Evolutionary conservation across 2,888 invertebrate species (phyloP).

Genomic region (Synanthedon myopaeformis): DNA sequence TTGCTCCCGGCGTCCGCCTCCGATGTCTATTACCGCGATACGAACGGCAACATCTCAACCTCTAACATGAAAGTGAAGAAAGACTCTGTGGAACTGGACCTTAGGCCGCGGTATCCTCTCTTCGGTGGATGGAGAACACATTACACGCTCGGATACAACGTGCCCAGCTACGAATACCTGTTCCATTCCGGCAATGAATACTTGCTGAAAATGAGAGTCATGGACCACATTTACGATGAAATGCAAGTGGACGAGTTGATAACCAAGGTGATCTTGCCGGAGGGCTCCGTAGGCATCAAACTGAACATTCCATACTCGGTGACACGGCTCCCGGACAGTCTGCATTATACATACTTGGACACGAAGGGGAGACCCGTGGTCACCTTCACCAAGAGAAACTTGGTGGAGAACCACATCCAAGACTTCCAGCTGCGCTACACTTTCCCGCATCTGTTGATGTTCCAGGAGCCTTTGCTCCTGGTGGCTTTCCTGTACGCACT

Average conservation of each 20-base stretch:
- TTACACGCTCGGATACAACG: conserved; percentile 96
- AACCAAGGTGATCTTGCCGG: conserved; percentile 93
- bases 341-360: conserved; percentile 95
- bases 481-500: conserved; percentile 89
- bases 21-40: conserved; percentile 96
- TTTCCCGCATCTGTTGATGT: conserved; percentile 86
- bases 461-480: conserved; percentile 93
- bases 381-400: conserved; percentile 81
- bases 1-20: conserved; percentile 87
- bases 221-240: conserved; percentile 97
- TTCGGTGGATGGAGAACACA: conserved; percentile 99
- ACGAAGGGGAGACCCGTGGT: conserved; percentile 93
- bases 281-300: conserved; percentile 87
- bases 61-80: conserved; percentile 89
- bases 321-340: conserved; percentile 76
- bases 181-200: conserved; percentile 84
- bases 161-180: conserved; percentile 96
- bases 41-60: conserved; percentile 99
- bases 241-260: conserved; percentile 92
- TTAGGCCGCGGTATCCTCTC: conserved; percentile 96
- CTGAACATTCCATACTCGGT: conserved; percentile 86
- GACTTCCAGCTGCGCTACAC: conserved; percentile 91
- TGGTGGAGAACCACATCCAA: conserved; percentile 97
- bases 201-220: conserved; percentile 90
- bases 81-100: conserved; percentile 94